These are phyloP conservation scores for Drosophila cognata DNA, from an alignment of 2,888 invertebrate genomes.

Conservation along the genomic window DNA sequence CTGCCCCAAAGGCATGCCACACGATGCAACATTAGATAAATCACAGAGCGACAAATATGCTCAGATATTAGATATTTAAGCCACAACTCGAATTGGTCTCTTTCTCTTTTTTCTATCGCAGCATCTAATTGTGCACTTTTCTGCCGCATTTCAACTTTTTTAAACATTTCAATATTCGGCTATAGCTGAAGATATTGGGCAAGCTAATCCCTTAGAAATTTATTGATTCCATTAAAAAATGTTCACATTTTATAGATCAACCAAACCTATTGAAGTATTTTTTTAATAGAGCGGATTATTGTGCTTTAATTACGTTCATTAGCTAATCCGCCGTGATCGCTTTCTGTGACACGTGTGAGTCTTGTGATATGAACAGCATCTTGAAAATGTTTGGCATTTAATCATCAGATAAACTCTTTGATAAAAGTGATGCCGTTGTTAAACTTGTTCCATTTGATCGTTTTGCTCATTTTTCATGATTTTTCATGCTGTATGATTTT, in stretches of 20 bases:
- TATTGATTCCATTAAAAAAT: no score
- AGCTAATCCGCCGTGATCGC: not conserved
- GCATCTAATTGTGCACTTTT: conserved; percentile 1
- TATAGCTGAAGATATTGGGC: not conserved
- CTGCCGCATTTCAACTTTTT: not conserved
- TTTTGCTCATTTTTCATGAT: not conserved
- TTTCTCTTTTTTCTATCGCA: conserved; percentile 28
- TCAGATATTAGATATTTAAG: conserved; percentile 41
- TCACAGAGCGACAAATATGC: conserved; percentile 62
- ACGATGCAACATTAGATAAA: conserved; percentile 51
- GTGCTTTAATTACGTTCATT: not conserved
- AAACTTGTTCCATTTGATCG: not conserved
- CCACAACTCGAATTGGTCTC: conserved; percentile 17
- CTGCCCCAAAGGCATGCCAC: conserved; percentile 41
- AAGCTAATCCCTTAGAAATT: not conserved
- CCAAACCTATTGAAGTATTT: not conserved
- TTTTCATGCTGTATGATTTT: conserved; percentile 1
- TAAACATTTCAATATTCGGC: not conserved
- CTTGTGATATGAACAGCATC: not conserved
- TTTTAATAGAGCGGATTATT: not conserved
- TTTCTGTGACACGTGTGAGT: not conserved
- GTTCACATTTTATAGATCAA: not conserved
- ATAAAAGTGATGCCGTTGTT: not conserved
- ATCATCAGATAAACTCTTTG: not conserved
- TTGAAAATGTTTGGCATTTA: not conserved